These are phyloP conservation scores for Sapayoa aenigma DNA, from an alignment of 2,113 vertebrate species.

Conservation along the genomic window DNA sequence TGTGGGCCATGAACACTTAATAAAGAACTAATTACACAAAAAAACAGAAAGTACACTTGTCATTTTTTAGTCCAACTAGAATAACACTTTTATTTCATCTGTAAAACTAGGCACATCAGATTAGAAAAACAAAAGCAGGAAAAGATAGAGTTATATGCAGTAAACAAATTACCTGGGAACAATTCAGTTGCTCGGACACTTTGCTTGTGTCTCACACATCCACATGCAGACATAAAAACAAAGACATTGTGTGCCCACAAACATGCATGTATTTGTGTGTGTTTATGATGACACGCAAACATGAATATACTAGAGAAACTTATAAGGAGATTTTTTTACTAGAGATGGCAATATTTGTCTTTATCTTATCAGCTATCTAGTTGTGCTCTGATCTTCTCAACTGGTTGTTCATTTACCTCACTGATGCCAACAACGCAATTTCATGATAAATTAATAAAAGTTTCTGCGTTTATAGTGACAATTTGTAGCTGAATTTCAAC, in stretches of 20 bases:
- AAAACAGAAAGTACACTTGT: neutral
- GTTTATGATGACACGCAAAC: neutral
- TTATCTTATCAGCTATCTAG: neutral
- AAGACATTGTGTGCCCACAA: neutral
- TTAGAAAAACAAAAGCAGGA: too few species aligned
- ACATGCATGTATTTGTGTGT: neutral
- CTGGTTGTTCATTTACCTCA: neutral
- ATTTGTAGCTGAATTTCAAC: neutral
- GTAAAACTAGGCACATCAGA: neutral
- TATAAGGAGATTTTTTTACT: neutral
- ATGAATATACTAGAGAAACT: neutral
- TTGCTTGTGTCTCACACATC: neutral
- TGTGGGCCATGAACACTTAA: neutral
- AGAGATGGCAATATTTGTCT: neutral
- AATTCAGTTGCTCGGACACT: neutral
- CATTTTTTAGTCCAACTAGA: neutral
- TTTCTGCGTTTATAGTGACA: neutral
- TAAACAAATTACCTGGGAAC: neutral
- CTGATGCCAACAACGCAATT: neutral
- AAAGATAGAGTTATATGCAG: too few species aligned
- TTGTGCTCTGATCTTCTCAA: neutral
- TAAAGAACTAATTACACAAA: neutral
- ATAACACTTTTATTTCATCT: neutral
- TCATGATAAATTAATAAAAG: neutral
- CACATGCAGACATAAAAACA: accelerated